Evolutionary conservation across 1,140 invertebrate species (phyloP).

Genomic region (Pygmarrhopalites habei): DNA sequence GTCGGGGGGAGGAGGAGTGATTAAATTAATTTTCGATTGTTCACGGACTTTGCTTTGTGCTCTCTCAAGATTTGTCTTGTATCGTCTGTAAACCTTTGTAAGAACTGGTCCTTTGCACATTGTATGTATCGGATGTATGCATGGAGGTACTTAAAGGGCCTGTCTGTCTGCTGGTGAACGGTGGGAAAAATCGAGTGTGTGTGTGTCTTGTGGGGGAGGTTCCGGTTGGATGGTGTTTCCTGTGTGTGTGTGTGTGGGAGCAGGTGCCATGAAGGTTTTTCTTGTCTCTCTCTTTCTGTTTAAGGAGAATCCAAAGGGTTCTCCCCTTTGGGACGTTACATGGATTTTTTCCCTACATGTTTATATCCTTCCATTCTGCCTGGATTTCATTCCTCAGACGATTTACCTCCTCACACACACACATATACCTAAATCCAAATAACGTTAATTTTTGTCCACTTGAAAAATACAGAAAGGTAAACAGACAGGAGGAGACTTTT

Average conservation of each 20-base stretch:
- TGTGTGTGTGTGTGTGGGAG: constrained; percentile 27
- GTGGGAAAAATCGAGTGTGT: constrained; percentile 21
- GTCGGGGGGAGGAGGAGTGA: constrained; percentile 4
- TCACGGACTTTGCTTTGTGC: constrained; percentile 24
- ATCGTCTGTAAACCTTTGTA: no score
- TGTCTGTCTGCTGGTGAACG: background rate
- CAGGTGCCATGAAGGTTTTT: constrained; percentile 20
- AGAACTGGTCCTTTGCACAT: background rate
- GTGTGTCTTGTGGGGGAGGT: constrained; percentile 16
- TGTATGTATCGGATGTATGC: background rate
- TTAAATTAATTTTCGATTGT: constrained; percentile 29
- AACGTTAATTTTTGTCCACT: no score
- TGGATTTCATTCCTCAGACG: no score
- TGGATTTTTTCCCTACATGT: no score
- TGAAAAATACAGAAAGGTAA: no score
- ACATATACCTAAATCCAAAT: no score
- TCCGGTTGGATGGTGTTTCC: constrained; percentile 27
- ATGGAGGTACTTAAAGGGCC: constrained; percentile 14
- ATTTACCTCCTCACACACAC: no score
- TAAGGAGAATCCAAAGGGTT: background rate
- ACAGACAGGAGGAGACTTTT: no score
- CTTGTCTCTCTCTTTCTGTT: background rate
- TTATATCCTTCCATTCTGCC: no score
- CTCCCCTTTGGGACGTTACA: background rate
- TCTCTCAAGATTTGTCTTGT: no score